Base-by-base conservation (phyloP, 2,888 invertebrate species). In the Helobdella robusta region DNA sequence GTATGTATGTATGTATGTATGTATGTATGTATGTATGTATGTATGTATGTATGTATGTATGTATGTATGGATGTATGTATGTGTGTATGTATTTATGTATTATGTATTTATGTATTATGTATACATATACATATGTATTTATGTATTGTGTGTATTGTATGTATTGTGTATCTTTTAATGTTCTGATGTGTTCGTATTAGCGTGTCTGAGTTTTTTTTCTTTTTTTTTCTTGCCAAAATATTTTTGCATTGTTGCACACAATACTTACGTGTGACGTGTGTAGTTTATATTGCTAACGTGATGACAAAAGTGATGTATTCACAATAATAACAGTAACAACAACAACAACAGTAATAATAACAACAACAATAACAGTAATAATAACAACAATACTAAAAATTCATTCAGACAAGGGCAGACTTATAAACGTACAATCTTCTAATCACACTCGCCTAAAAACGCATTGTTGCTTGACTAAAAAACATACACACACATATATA, bases 401-500 rank as follows among this genome's bases (percentile, higher is more conserved):
- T 40, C 15, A 15, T n/a, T 40, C 11, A 40, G 11, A 40, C 11
- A 11, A 40, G 44, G 11, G 11, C 44, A 40, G 11, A 15, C 11
- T 40, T 40, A 40, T 20, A 15, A 11, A 52, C 54, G 20, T 20
- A 15, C 8, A 11, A 11, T 73, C n/a, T n/a, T n/a, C n/a, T n/a
- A n/a, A n/a, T n/a, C 73, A 70, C n/a, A 15, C 54, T 11, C 20
- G 23, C 20, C 15, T 15, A 20, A 11, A 20, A 52, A 15, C 8
- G 54, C 20, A 20, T 11, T 11, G n/a, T 11, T 23, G 54, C 11
- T 18, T 18, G 8, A 23, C 15, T 15, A 18, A 18, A 52, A 52
- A 52, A 20, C 20, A 20, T 18, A 20, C 54, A 52, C 15, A 15
- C 8, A 52, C 54, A 73, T 73, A 56, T 11, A 58, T 28, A 58